Percentiles rank a stretch among this genome's conserved stretches.
phyloP scores from a whole-genome alignment of 2,113 vertebrate genomes.

The Aviceda subcristata region DNA sequence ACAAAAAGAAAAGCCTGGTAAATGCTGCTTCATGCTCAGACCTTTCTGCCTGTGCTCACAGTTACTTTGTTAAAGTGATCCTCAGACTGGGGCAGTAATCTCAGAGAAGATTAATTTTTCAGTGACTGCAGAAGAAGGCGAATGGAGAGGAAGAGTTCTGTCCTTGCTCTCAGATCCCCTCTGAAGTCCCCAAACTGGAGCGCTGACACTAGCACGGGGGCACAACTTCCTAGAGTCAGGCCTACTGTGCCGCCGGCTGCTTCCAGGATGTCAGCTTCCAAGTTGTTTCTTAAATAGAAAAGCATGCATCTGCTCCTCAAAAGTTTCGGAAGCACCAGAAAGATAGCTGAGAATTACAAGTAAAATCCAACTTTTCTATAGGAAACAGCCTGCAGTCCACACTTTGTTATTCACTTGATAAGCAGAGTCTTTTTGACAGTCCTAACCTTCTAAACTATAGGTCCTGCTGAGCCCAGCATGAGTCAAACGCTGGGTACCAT shows the following conservation, averaged over 20 bases:
- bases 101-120: conserved; percentile 5
- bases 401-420: conserved; percentile 94
- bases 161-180: conserved; percentile 14
- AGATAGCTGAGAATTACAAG: conserved; percentile 68
- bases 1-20: not conserved
- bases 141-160: not conserved
- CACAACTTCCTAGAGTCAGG: conserved; percentile 11
- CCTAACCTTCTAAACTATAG: conserved; percentile 95
- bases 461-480: conserved; percentile 96
- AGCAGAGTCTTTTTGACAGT: conserved; percentile 98
- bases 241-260: conserved; percentile 52
- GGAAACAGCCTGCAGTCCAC: conserved; percentile 86
- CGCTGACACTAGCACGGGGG: not conserved
- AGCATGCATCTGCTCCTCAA: conserved; percentile 28
- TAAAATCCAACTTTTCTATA: conserved; percentile 86
- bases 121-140: not conserved
- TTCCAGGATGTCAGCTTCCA: conserved; percentile 38
- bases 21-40: not conserved
- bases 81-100: not conserved
- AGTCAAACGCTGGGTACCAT: conserved; percentile 92
- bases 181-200: not conserved
- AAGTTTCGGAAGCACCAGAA: conserved; percentile 59
- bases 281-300: conserved; percentile 37
- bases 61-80: not conserved
- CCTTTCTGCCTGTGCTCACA: not conserved